Evolutionary conservation across 2,797 vertebrate genomes (phyloP).

Genomic region (Malurus splendens): DNA sequence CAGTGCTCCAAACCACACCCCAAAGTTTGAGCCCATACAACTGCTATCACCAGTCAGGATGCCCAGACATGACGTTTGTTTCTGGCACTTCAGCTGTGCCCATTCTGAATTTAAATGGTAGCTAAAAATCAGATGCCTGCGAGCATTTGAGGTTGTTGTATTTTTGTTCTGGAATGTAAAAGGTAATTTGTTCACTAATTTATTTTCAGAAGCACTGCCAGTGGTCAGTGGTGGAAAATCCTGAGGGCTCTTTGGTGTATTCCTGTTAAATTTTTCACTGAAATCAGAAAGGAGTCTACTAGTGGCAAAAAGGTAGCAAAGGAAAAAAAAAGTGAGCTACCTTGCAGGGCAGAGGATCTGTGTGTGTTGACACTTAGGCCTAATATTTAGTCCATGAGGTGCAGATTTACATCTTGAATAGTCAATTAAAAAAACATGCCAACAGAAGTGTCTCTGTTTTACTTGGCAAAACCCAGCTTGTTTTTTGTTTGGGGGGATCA

Average conservation of each 20-base stretch:
- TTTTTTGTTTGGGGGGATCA: not conserved
- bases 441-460: not conserved
- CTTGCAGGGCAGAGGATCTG: not conserved
- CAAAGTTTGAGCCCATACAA: fast-evolving
- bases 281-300: not conserved
- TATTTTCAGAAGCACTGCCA: not conserved
- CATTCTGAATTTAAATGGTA: not conserved
- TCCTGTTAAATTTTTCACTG: not conserved
- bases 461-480: not conserved
- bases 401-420: not conserved
- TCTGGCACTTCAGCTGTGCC: not conserved
- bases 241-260: not conserved
- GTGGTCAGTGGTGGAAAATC: not conserved
- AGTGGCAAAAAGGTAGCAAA: not conserved
- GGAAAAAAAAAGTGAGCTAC: not conserved
- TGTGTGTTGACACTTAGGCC: not conserved
- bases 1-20: not conserved
- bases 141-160: not conserved
- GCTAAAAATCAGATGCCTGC: not conserved
- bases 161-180: not conserved
- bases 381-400: not conserved
- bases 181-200: not conserved
- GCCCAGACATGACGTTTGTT: fast-evolving
- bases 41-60: fast-evolving
- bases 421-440: not conserved